Base-by-base conservation (phyloP, 2,113 vertebrate genomes). In the Glaucomys volans region DNA sequence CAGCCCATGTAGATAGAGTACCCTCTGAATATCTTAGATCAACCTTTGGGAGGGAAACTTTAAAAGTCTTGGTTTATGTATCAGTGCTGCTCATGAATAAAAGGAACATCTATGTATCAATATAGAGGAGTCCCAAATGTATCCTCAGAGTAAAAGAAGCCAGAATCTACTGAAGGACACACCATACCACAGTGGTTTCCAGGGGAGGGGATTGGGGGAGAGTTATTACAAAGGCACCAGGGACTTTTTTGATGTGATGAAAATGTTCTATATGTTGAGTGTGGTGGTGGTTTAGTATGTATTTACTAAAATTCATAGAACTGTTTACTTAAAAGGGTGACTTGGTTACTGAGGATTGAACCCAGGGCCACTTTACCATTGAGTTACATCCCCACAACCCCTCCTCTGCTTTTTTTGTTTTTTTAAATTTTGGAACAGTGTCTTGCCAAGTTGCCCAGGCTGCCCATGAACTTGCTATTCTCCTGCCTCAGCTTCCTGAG, bases 241-340 rank as follows among this genome's bases (percentile, higher is more conserved):
- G 35, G 64, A 50, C 26, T 50, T n/a, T 24, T 89, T 76, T 37
- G 35, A 18, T 24, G 20, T 32, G 69, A 40, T 52, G 30, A 54
- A 79, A 74, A 64, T 89, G 32, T 69, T 76, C 40, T 69, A 10
- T 66, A 22, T 74, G 12, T 87, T 69, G 24, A 62, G 40, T 86
- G 24, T 86, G 52, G 32, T 89, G 52, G 28, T 72, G 24, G 69
- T 75, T 90, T n/a, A n/a, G 26, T 37, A 6, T 57, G 32, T 24
- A 44, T 82, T 92, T 93, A 77, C 50, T 83, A 75, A 74, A 89
- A 71, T 35, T 89, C 26, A 11, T 76, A 67, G 57, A 93, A n/a
- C 66, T 87, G 59, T 76, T 75, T 67, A 54, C 77, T 90, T 87
- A 74, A 91, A 94, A 54, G 64, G 13, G 22, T 90, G 26, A 62